Base-by-base conservation (phyloP, 2,888 invertebrate genomes). In the Dryobotodes eremita region DNA sequence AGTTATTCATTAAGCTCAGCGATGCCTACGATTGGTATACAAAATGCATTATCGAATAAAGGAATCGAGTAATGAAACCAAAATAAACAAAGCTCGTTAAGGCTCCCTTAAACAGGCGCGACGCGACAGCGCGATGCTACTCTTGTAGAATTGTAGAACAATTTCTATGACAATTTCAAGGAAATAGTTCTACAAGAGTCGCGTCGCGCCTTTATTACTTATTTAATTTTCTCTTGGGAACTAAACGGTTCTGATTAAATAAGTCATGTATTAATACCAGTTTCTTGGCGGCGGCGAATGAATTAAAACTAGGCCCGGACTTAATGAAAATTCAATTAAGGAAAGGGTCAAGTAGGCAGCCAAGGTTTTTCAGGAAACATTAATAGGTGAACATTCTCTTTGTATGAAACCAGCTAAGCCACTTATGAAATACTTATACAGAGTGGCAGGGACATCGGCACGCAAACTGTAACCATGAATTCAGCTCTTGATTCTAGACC, bases 321-420 rank as follows among this genome's bases (percentile, higher is more conserved):
- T 89, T 74, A 76, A 88, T 81, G 84, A 74, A 84, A 86, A 86
- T 81, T 76, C 71, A 81, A 86, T 86, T 88, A 80, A 59, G 71
- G 64, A 76, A 77, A 76, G 82, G 88, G 89, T 83, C 81, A 84
- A 88, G 73, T 79, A 74, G 71, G 66, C 70, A 80, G 65, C 64
- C 72, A 65, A 55, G 68, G 64, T 78, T 77, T 84, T 82, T 84
- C 71, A 86, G 65, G 66, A 46, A 80, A 81, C 57, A 70, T 71
- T 71, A 62, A 82, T 64, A 71, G 50, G 50, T 69, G 36, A 83
- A 53, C 46, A 62, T 72, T 83, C 74, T 68, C 53, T 85, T 71
- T 64, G 77, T 48, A 66, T 77, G 66, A 64, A 71, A 73, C 31
- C 66, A 26, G n/a, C 59, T 55, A 26, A 61, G n/a, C 57, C 31